Conservation (phyloP, 2,113 vertebrate genomes). For the Anarhynchus alexandrinus region DNA sequence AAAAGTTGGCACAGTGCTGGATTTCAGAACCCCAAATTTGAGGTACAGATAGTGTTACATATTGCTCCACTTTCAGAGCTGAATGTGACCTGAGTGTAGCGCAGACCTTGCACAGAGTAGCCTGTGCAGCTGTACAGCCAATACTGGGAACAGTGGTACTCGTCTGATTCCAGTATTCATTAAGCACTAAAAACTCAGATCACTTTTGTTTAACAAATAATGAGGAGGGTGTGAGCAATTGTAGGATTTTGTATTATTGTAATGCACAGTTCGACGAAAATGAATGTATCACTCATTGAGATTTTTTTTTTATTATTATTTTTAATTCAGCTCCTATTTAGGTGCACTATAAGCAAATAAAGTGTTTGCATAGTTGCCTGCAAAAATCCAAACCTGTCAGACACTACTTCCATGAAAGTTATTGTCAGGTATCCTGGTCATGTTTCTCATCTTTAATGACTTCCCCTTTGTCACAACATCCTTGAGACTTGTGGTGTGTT, state of each 20-base stretch:
- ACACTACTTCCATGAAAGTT: not conserved
- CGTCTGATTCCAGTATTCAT: accelerated
- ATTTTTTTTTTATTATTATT: not conserved
- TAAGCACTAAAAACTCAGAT: not conserved
- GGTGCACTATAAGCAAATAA: not conserved
- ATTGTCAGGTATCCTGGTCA: not conserved
- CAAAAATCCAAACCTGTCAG: not conserved
- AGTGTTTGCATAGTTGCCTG: not conserved
- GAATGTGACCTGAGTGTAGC: accelerated
- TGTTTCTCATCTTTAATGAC: not conserved
- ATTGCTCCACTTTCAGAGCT: not conserved
- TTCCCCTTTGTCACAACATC: not conserved
- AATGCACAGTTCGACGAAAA: not conserved
- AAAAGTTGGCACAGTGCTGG: not conserved
- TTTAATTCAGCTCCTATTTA: not conserved
- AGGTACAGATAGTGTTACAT: accelerated
- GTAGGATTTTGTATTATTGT: not conserved
- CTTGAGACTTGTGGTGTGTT: not conserved
- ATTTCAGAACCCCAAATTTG: not conserved
- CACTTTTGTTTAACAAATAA: not conserved
- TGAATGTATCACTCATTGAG: not conserved
- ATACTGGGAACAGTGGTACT: not conserved
- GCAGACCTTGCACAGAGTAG: not conserved
- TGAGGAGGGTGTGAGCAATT: not conserved
- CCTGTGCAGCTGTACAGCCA: not conserved